phyloP scores from a whole-genome alignment of 2,888 invertebrate genomes.

The Nasonovia ribisnigri region DNA sequence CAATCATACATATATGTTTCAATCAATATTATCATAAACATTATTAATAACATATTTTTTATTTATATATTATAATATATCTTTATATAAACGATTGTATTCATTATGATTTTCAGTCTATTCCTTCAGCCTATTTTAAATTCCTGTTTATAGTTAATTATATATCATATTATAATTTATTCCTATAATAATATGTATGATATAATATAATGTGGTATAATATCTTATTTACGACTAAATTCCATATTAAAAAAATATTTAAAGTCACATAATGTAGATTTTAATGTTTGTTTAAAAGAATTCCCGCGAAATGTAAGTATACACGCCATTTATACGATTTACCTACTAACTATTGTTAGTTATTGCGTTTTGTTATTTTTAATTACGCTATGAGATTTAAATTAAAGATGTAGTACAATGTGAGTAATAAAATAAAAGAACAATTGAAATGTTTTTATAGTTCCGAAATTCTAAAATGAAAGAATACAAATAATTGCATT shows the following conservation, averaged over 20 bases:
- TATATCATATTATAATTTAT: neutral
- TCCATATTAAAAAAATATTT: neutral
- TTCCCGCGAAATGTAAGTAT: neutral
- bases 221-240: neutral
- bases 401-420: neutral
- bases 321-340: neutral
- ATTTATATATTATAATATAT: neutral
- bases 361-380: neutral
- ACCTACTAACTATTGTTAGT: neutral
- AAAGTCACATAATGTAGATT: neutral
- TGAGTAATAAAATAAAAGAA: neutral
- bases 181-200: too few species aligned
- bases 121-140: neutral
- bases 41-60: neutral
- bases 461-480: neutral
- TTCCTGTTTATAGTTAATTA: neutral
- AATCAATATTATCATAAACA: neutral
- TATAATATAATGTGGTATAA: neutral
- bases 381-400: conserved; percentile 9
- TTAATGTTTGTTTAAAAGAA: neutral
- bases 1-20: neutral
- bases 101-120: neutral
- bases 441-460: neutral
- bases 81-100: neutral
- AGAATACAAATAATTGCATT: neutral